These are phyloP conservation scores for Piezodorus guildinii DNA, from an alignment of 1,140 invertebrate genomes.

Conservation along the genomic window DNA sequence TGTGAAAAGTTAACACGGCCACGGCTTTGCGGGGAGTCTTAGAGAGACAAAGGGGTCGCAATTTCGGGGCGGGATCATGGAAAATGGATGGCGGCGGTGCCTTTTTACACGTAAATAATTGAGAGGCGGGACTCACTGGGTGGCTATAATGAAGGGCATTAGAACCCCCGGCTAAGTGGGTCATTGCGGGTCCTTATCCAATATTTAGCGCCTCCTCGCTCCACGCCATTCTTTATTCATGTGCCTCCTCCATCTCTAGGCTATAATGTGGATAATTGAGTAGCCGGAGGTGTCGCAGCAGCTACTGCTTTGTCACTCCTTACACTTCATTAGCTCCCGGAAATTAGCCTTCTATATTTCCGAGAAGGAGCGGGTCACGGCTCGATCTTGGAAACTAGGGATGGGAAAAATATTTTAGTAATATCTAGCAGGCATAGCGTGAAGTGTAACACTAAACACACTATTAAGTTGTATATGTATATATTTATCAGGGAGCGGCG, in stretches of 20 bases:
- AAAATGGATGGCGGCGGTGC: background rate
- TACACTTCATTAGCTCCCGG: too few relatives aligned
- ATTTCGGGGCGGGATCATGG: background rate
- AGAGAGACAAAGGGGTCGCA: too few relatives aligned
- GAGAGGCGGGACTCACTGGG: background rate
- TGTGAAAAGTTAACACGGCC: background rate
- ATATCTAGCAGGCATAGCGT: too few relatives aligned
- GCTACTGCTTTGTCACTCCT: too few relatives aligned
- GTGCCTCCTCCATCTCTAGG: background rate
- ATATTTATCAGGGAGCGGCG: too few relatives aligned
- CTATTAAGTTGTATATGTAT: too few relatives aligned
- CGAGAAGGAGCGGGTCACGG: too few relatives aligned
- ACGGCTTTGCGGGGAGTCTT: background rate
- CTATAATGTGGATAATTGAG: slow-evolving; percentile 6
- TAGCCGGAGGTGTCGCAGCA: background rate
- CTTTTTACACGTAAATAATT: slow-evolving; percentile 1
- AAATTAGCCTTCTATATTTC: too few relatives aligned
- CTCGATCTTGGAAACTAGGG: too few relatives aligned
- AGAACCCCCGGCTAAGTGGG: background rate
- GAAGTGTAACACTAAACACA: too few relatives aligned
- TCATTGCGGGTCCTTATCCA: background rate
- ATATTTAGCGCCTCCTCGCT: background rate
- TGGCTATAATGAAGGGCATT: background rate
- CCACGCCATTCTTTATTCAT: background rate
- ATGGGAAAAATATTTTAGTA: too few relatives aligned